Percentiles rank a stretch among this genome's conserved stretches.
These are phyloP conservation scores for Ctena decussata DNA, from an alignment of 2,888 invertebrate species.

Conservation along the genomic window DNA sequence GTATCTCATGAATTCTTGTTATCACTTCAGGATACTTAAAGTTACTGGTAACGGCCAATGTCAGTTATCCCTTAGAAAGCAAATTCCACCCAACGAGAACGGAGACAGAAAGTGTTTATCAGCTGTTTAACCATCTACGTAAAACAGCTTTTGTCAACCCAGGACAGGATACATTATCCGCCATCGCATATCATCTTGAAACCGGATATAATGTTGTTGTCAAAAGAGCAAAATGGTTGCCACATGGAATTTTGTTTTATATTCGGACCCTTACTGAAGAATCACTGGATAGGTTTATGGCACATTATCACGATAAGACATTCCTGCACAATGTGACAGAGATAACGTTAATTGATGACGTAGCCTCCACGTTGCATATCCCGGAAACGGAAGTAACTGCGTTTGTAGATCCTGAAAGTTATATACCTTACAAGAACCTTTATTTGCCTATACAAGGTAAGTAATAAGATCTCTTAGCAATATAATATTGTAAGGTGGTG, in stretches of 20 bases:
- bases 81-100: background rate
- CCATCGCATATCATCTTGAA: slow-evolving; percentile 30
- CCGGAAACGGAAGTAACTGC: slow-evolving; percentile 47
- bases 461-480: too few relatives aligned
- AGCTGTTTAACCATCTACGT: slow-evolving; percentile 43
- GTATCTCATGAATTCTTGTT: too few relatives aligned
- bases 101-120: slow-evolving; percentile 35
- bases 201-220: slow-evolving; percentile 40
- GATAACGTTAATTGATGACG: slow-evolving; percentile 45
- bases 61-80: slow-evolving; percentile 2
- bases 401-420: slow-evolving; percentile 27
- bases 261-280: slow-evolving; percentile 21
- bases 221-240: slow-evolving; percentile 42
- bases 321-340: slow-evolving; percentile 37
- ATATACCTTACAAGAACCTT: slow-evolving; percentile 10
- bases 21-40: slow-evolving; percentile 33
- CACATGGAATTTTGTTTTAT: slow-evolving; percentile 45
- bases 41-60: slow-evolving; percentile 43
- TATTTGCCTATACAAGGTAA: slow-evolving; percentile 48
- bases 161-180: slow-evolving; percentile 14
- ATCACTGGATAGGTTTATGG: slow-evolving; percentile 27
- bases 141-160: slow-evolving; percentile 29
- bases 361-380: slow-evolving; percentile 47
- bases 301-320: slow-evolving; percentile 34
- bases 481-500: too few relatives aligned